Evolutionary conservation across 2,113 vertebrate genomes (phyloP), one percentile per base, ranked within the genome.

Genomic region (Orycteropus afer): DNA sequence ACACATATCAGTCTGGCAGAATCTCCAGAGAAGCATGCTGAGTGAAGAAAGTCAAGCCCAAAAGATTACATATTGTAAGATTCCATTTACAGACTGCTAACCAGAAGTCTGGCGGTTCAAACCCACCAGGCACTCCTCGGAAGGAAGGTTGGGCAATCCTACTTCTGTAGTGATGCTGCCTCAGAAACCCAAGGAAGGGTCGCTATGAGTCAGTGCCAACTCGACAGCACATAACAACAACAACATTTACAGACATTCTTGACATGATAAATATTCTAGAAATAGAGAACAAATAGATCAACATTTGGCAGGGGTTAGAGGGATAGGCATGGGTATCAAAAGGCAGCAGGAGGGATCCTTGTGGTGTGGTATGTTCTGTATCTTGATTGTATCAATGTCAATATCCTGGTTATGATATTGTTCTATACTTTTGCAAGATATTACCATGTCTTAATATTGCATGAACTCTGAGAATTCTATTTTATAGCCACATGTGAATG

Each of bases 261-360:
- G 42, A 91, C 67, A 89, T 67, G 13, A 93, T 40, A 86, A 88
- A 95, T n/a, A 77, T 53, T 51, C 13, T n/a, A 32, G 67, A 89
- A 86, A 49, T 78, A 17, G n/a, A 90, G 74, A 77, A 71, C 45
- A 94, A 27, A 57, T 40, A 23, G 18, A 37, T n/a, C 20, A 57
- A 40, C 40, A 7, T 10, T 49, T 59, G 22, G 47, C 53, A 67
- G 53, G 14, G 37, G 42, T 45, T 90, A n/a, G 37, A 23, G 40
- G 37, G n/a, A 10, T 42, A 37, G 37, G 7, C 10, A 20, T 57
- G 29, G 32, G 37, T 74, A 67, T 13, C 73, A 65, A 65, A 45
- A 45, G 25, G 7, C 59, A 79, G 34, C 25, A 45, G 49, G 40
- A 82, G 32, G 69, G 49, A 69, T 40, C 74, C 37, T 37, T 23